Percentiles rank a stretch among this genome's conserved stretches.
These are phyloP conservation scores for Dipodomys merriami DNA, from an alignment of 2,113 vertebrate genomes.

Conservation along the genomic window DNA sequence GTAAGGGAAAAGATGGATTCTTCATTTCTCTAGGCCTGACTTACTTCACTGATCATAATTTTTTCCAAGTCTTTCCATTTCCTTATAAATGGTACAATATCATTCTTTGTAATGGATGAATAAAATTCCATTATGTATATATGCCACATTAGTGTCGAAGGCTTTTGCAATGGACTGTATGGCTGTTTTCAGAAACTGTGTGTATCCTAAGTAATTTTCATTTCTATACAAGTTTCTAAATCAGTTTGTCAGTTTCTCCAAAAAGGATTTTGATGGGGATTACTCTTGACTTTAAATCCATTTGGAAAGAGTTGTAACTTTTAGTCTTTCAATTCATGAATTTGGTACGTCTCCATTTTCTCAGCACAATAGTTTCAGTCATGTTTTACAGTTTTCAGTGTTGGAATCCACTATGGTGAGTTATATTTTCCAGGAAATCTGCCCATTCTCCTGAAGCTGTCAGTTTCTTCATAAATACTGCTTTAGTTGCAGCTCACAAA, in stretches of 20 bases:
- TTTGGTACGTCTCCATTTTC: neutral
- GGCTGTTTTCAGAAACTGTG: neutral
- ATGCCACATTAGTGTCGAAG: neutral
- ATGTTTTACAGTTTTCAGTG: neutral
- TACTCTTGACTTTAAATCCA: neutral
- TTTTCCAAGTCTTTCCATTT: too few relatives aligned
- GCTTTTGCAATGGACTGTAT: too few relatives aligned
- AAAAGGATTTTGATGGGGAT: neutral
- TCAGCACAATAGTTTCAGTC: neutral
- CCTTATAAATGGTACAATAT: too few relatives aligned
- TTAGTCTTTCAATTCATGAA: neutral
- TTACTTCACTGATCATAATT: too few relatives aligned
- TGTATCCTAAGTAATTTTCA: neutral
- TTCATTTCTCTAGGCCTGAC: too few relatives aligned
- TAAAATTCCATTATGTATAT: too few relatives aligned
- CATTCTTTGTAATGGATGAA: too few relatives aligned
- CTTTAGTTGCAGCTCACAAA: neutral
- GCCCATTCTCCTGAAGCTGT: neutral
- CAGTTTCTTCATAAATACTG: neutral
- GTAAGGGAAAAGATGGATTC: too few relatives aligned
- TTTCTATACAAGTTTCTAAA: neutral
- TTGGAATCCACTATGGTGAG: neutral
- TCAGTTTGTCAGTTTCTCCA: neutral
- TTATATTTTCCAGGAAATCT: neutral
- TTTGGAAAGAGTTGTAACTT: conserved; percentile 5